Evolutionary conservation across 1,140 invertebrate species (phyloP).

Genomic region (Bombyx mori): ASM3026992v2 NC_085119.1:6586001-6586500

Average conservation of each 20-base stretch:
- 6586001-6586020: slow-evolving; percentile 53
- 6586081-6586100: slow-evolving; percentile 52
- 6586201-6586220: too few relatives aligned
- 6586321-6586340: too few relatives aligned
- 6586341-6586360: too few relatives aligned
- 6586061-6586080: slow-evolving; percentile 54
- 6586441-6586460: slow-evolving; percentile 19
- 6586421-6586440: background rate
- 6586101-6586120: slow-evolving; percentile 38
- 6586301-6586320: too few relatives aligned
- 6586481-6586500: slow-evolving; percentile 31
- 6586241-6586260: too few relatives aligned
- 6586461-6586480: slow-evolving; percentile 16
- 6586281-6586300: too few relatives aligned
- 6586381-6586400: background rate
- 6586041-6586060: slow-evolving; percentile 49
- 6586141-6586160: background rate
- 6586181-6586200: too few relatives aligned
- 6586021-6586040: slow-evolving; percentile 49
- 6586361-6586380: too few relatives aligned
- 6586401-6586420: background rate
- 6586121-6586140: slow-evolving; percentile 21
- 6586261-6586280: too few relatives aligned
- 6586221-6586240: too few relatives aligned
- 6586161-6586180: too few relatives aligned